Evolutionary conservation across 2,113 vertebrate genomes (phyloP), one percentile per base, ranked within the genome.

Genomic region (Actinemys pallida): DNA sequence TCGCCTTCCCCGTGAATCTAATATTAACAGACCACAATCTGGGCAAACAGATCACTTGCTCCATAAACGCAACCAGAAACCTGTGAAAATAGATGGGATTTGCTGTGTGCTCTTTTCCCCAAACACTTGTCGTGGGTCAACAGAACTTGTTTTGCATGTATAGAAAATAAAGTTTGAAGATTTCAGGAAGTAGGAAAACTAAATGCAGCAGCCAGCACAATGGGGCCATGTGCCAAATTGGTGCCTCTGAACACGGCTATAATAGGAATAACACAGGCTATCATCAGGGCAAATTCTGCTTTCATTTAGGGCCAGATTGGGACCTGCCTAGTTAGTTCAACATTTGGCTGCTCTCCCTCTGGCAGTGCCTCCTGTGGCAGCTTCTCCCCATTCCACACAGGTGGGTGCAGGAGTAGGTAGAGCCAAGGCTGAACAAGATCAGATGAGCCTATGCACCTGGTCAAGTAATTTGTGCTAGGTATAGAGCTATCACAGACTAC

Each of bases 391-490:
- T 54, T 82, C 56, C 20, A 24, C 84, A 65, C 19, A 83, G n/a
- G 92, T 87, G 65, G 39, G 62, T 83, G 49, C 13, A 16, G 8
- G 84, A 2, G 0, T 35, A n/a, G 45, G 7, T 12, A 42, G 49
- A 83, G 90, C 31, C 45, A 22, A 11, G 31, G 16, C 11, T 27
- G 42, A 83, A 90, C 81, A 81, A 35, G 42, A 22, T 24, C 1
- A 1, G 0, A 31, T 22, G 29, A 8, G n/a, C 31, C 53, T 79
- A 87, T 81, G 88, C 87, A 94, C 84, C 82, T 89, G 81, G n/a
- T 76, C 84, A 91, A 91, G 95, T 83, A 90, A 92, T 95, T 92
- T 96, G 83, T 72, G 49, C 90, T 96, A 95, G 88, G 88, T 88
- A 84, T n/a, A 5, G 91, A 92, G 82, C 80, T 81, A 53, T 29